These are phyloP conservation scores for Neosilurus mollespiculum DNA, from an alignment of 2,797 vertebrate genomes.

Conservation along the genomic window DNA sequence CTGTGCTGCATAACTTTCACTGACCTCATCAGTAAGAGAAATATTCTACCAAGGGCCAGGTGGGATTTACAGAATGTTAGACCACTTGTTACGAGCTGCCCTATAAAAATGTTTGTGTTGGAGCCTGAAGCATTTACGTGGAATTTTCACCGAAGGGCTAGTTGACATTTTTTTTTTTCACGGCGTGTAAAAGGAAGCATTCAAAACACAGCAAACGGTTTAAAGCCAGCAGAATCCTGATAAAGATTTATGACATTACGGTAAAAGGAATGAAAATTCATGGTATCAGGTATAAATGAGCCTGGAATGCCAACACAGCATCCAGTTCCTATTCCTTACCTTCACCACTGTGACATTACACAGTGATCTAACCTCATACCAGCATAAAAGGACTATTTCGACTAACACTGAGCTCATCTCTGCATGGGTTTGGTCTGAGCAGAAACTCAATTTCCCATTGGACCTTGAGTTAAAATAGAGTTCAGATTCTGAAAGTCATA, in stretches of 20 bases:
- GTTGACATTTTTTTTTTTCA: conserved; percentile 8
- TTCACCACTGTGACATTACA: neutral
- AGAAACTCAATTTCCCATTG: conserved; percentile 37
- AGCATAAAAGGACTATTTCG: conserved; percentile 19
- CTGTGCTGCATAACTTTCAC: conserved; percentile 20
- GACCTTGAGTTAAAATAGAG: conserved; percentile 12
- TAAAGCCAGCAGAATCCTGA: conserved; percentile 3
- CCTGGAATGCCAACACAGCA: neutral
- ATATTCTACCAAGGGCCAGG: neutral
- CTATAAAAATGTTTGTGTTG: conserved; percentile 45
- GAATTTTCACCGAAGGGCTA: conserved; percentile 28
- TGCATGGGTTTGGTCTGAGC: conserved; percentile 19
- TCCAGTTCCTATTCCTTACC: neutral
- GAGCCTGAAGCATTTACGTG: conserved; percentile 34
- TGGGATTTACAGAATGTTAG: conserved; percentile 31
- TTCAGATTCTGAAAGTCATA: conserved; percentile 34
- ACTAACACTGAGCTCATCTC: conserved; percentile 13
- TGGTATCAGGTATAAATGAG: neutral
- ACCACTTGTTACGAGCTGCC: conserved; percentile 33
- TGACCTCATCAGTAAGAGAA: conserved; percentile 33
- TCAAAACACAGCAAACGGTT: conserved; percentile 21
- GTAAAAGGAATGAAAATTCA: conserved; percentile 4
- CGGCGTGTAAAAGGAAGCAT: conserved; percentile 43
- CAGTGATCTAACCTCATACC: neutral
- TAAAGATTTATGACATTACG: conserved; percentile 6